Conservation (phyloP, 2,113 vertebrate genomes). For the Taxidea taxus region DNA sequence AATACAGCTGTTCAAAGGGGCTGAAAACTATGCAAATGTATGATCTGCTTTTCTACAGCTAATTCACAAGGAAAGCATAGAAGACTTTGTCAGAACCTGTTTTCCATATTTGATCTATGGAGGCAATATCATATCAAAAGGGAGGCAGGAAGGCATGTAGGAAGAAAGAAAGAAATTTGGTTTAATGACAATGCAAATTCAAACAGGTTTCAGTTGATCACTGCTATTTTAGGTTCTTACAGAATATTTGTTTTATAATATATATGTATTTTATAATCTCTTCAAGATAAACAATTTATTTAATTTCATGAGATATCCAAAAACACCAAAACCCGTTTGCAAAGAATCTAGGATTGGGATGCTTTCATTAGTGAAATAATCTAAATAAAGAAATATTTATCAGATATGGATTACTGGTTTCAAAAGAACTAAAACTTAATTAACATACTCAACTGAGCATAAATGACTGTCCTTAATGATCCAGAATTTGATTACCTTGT, state of each 20-base stretch:
- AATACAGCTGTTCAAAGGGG: not conserved
- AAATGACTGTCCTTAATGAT: not conserved
- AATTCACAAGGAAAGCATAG: not conserved
- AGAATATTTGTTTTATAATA: not conserved
- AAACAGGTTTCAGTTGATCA: not conserved
- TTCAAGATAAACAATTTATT: slow-evolving; percentile 8
- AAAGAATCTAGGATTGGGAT: not conserved
- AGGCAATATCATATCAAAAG: not conserved
- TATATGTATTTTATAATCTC: not conserved
- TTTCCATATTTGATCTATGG: not conserved
- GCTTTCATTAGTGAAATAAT: slow-evolving; percentile 6
- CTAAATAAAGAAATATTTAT: slow-evolving; percentile 27
- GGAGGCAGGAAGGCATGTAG: not conserved
- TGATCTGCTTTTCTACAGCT: not conserved
- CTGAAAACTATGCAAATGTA: not conserved
- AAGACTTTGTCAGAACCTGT: not conserved
- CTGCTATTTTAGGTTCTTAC: not conserved
- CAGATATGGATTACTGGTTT: not conserved
- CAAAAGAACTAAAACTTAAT: slow-evolving; percentile 38
- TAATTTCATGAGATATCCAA: not conserved
- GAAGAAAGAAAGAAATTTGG: not conserved
- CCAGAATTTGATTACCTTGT: not conserved
- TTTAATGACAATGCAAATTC: not conserved
- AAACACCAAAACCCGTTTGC: not conserved
- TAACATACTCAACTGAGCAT: not conserved